Evolutionary conservation across 2,113 vertebrate species (phyloP).

Genomic region (Gadus macrocephalus): DNA sequence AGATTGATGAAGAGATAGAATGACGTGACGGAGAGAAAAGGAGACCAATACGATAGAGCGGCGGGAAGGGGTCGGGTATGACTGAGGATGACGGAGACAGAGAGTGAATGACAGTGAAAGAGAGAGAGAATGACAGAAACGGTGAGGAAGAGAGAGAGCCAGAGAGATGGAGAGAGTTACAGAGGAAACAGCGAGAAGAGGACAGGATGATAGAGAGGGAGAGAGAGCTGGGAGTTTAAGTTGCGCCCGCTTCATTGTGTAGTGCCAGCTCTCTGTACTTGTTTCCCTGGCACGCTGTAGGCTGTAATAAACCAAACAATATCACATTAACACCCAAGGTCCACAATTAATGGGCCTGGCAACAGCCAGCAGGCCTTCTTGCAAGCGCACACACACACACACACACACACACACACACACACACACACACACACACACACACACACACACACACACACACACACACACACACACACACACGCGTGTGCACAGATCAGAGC

Average conservation of each 20-base stretch:
- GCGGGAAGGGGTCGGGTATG: too few relatives aligned
- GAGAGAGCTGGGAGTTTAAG: background rate
- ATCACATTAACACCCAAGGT: constrained; percentile 58
- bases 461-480: constrained; percentile 8
- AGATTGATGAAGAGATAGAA: too few relatives aligned
- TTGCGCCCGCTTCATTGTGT: constrained; percentile 31
- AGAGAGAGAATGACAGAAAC: background rate
- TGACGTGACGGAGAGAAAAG: too few relatives aligned
- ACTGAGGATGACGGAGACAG: too few relatives aligned
- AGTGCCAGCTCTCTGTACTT: constrained; percentile 28
- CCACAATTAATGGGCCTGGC: constrained; percentile 39
- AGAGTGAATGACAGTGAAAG: background rate
- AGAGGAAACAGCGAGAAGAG: background rate
- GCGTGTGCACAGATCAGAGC: constrained; percentile 9
- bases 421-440: background rate
- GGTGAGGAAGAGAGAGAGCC: background rate
- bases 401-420: background rate
- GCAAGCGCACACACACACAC: constrained; percentile 13
- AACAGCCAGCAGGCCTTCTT: constrained; percentile 26
- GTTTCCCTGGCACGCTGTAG: constrained; percentile 33
- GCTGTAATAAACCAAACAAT: constrained; percentile 61
- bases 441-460: background rate
- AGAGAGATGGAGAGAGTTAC: background rate
- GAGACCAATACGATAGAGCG: too few relatives aligned
- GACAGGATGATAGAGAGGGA: background rate